Evolutionary conservation across 1,140 invertebrate genomes (phyloP).

Genomic region (Caligus rogercresseyi): DNA sequence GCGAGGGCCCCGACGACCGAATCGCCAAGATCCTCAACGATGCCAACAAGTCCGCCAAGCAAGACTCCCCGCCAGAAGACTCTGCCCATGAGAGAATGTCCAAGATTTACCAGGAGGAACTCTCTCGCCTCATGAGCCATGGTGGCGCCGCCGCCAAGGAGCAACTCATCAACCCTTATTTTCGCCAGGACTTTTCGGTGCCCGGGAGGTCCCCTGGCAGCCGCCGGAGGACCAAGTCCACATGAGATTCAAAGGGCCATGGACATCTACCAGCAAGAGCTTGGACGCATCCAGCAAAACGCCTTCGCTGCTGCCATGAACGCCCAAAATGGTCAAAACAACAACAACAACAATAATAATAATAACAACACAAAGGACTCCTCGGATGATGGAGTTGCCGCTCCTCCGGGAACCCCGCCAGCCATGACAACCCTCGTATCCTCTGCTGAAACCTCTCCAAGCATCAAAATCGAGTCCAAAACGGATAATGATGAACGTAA

Average conservation of each 20-base stretch:
- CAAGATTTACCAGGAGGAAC: constrained; percentile 73
- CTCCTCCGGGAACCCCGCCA: not conserved
- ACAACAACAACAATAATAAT: constrained; percentile 11
- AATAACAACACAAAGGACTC: not conserved
- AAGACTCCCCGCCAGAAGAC: constrained; percentile 33
- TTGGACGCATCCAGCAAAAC: constrained; percentile 58
- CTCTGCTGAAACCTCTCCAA: not conserved
- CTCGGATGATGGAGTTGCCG: not conserved
- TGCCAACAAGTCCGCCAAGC: constrained; percentile 42
- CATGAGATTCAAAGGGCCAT: constrained; percentile 73
- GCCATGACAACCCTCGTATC: not conserved
- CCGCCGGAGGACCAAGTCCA: constrained; percentile 33
- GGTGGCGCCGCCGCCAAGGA: constrained; percentile 13
- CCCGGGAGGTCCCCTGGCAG: constrained; percentile 30
- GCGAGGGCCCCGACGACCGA: constrained; percentile 68
- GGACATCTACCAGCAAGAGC: constrained; percentile 75
- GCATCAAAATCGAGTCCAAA: not conserved
- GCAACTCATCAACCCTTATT: too few relatives aligned
- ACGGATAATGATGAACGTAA: too few relatives aligned
- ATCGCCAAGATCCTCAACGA: constrained; percentile 83
- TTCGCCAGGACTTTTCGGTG: constrained; percentile 43
- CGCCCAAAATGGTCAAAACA: constrained; percentile 14
- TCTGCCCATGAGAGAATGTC: constrained; percentile 65
- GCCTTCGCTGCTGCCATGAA: constrained; percentile 25
- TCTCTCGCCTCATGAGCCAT: constrained; percentile 68